Percentiles rank a stretch among this genome's conserved stretches.
Evolutionary conservation across 2,888 invertebrate species (phyloP).

Genomic region (Cyaniris semiargus): DNA sequence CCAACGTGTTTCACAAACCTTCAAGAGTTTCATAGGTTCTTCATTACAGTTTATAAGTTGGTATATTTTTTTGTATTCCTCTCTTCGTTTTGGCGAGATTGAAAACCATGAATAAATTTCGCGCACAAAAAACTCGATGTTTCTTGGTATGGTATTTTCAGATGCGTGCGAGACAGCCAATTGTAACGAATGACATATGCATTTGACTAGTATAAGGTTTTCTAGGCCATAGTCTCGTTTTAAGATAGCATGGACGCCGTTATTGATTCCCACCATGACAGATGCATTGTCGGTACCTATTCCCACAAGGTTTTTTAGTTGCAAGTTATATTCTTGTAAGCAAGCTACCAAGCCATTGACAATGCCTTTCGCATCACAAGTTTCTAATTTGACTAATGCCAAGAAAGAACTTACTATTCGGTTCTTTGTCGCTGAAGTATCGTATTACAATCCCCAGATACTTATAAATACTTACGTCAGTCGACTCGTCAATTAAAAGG

Average conservation of each 20-base stretch:
- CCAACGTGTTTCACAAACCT: conserved; percentile 24
- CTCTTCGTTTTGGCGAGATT: too few relatives aligned
- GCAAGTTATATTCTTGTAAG: conserved; percentile 32
- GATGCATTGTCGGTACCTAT: conserved; percentile 48
- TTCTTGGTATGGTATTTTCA: conserved; percentile 43
- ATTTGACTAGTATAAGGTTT: background rate
- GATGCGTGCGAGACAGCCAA: conserved; percentile 46
- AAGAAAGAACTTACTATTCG: too few relatives aligned
- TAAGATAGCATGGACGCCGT: conserved; percentile 42
- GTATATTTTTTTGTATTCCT: too few relatives aligned
- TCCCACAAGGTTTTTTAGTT: too few relatives aligned
- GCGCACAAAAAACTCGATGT: conserved; percentile 37
- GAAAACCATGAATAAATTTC: too few relatives aligned
- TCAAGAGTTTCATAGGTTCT: conserved; percentile 32
- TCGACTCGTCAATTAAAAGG: conserved; percentile 35
- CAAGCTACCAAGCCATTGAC: conserved; percentile 30
- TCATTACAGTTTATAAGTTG: background rate
- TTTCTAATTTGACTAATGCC: too few relatives aligned
- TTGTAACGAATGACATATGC: conserved; percentile 41
- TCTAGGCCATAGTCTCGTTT: conserved; percentile 37
- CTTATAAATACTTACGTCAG: conserved; percentile 33
- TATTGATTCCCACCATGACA: conserved; percentile 46
- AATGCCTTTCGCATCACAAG: too few relatives aligned
- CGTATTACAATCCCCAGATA: conserved; percentile 35
- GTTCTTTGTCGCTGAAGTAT: conserved; percentile 13